These are phyloP conservation scores for Antigone vipio DNA, from an alignment of 2,113 vertebrate species.

Conservation along the genomic window DNA sequence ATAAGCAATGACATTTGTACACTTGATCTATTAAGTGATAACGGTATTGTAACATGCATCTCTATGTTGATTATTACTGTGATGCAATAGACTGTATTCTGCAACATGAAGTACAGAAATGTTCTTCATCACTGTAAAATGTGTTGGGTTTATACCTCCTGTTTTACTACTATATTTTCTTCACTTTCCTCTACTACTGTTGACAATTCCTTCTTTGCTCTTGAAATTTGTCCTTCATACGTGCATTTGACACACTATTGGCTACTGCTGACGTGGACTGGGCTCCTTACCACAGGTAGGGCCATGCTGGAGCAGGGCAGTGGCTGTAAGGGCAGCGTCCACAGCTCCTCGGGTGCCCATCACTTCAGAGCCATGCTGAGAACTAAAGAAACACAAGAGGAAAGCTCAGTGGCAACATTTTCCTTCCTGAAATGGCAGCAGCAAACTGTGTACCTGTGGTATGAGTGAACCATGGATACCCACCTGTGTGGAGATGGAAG, in stretches of 20 bases:
- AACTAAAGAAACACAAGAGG: neutral
- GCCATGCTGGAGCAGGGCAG: neutral
- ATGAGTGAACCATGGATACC: neutral
- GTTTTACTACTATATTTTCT: neutral
- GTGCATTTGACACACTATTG: neutral
- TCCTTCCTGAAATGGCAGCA: neutral
- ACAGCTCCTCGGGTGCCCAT: accelerated
- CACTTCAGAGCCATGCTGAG: neutral
- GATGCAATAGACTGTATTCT: slow-evolving; percentile 10
- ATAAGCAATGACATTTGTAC: slow-evolving; percentile 20
- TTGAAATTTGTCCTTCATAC: neutral
- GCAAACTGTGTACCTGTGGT: neutral
- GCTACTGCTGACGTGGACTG: neutral
- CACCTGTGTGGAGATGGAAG: neutral
- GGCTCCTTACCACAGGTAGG: neutral
- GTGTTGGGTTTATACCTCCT: neutral
- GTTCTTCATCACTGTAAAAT: neutral
- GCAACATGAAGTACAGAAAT: neutral
- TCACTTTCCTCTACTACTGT: neutral
- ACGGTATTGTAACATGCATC: slow-evolving; percentile 6
- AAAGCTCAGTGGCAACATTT: neutral
- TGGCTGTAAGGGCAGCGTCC: accelerated
- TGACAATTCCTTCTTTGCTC: neutral
- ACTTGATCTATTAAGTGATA: slow-evolving; percentile 37
- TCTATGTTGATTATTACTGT: slow-evolving; percentile 48